Evolutionary conservation across 1,140 invertebrate species (phyloP).

Genomic region (Vanessa atalanta): DNA sequence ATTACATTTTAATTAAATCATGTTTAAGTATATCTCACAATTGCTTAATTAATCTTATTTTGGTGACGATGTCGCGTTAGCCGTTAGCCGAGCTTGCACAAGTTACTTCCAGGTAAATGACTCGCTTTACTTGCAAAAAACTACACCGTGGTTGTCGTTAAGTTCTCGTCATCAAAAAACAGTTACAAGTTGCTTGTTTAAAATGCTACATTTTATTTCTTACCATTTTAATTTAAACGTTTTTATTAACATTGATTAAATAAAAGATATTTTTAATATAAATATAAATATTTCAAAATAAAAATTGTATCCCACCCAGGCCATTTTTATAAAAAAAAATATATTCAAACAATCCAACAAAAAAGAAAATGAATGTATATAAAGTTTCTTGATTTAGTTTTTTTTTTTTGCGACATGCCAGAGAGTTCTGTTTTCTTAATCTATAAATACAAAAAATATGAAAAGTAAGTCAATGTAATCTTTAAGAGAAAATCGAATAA

Average conservation of each 20-base stretch:
- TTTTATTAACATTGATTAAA: background rate
- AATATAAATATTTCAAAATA: too few species aligned
- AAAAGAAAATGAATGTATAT: too few species aligned
- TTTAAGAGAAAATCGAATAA: too few species aligned
- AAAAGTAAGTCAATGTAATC: too few species aligned
- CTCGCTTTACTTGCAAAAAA: slow-evolving; percentile 27
- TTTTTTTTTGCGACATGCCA: too few species aligned
- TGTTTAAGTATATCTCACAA: background rate
- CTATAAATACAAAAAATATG: too few species aligned
- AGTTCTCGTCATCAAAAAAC: background rate
- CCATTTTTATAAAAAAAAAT: too few species aligned
- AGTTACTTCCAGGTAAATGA: slow-evolving; percentile 28
- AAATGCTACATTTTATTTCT: background rate
- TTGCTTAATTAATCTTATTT: slow-evolving; percentile 25
- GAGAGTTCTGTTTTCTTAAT: too few species aligned
- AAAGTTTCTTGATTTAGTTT: too few species aligned
- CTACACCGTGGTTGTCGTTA: slow-evolving; percentile 17
- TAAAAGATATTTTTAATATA: too few species aligned
- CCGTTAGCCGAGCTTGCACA: slow-evolving; percentile 21
- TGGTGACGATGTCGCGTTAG: slow-evolving; percentile 3
- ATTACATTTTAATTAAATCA: background rate
- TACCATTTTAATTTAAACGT: background rate
- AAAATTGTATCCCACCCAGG: too few species aligned
- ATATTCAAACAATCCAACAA: too few species aligned
- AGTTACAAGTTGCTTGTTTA: background rate